Percentiles rank a stretch among this genome's conserved stretches.
phyloP scores from a whole-genome alignment of 2,888 invertebrate genomes.

The Thera obeliscata region DNA sequence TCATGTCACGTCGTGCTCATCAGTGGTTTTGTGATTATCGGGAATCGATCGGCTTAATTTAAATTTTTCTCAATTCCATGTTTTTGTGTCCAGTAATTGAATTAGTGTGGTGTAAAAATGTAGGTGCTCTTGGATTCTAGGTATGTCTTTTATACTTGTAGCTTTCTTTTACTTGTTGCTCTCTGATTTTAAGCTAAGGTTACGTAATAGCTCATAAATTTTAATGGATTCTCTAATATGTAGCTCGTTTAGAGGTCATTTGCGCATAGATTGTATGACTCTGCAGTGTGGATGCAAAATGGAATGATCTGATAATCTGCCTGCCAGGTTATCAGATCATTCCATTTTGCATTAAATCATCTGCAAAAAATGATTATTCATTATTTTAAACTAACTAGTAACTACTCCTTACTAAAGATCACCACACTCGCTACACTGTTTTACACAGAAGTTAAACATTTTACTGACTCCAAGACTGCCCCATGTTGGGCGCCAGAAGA shows the following conservation, averaged over 20 bases:
- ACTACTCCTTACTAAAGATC: background rate
- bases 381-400: conserved; percentile 6
- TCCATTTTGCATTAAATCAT: background rate
- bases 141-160: conserved; percentile 61
- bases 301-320: too few species aligned
- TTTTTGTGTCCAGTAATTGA: conserved; percentile 56
- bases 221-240: conserved; percentile 33
- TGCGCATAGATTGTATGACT: background rate
- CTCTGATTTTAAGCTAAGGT: conserved; percentile 55
- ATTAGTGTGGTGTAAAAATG: conserved; percentile 64
- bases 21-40: conserved; percentile 33
- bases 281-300: conserved; percentile 40
- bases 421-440: background rate
- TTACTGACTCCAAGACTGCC: background rate
- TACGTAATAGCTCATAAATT: conserved; percentile 69
- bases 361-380: background rate
- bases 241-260: conserved; percentile 18
- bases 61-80: conserved; percentile 44
- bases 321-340: conserved; percentile 12
- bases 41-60: conserved; percentile 35
- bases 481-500: conserved; percentile 16
- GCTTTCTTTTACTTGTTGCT: conserved; percentile 75
- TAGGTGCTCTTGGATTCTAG: conserved; percentile 57
- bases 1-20: conserved; percentile 25
- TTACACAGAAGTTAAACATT: background rate